A percentile compares a stretch with the other conserved stretches of the same genome.
Conservation (phyloP, 1,140 invertebrate genomes). For the Plodia interpunctella region DNA sequence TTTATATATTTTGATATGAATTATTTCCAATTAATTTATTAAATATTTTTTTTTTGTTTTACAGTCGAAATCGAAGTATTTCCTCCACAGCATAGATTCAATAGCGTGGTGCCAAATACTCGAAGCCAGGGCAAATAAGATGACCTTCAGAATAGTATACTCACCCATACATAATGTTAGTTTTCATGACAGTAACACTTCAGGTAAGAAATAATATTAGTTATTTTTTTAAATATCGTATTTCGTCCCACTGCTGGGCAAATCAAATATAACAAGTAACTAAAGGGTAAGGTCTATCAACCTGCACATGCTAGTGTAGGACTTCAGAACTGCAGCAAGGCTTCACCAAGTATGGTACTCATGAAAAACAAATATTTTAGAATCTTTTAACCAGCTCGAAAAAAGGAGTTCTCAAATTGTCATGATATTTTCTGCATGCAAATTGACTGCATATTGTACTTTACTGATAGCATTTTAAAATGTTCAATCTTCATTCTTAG, state of each 20-base stretch:
- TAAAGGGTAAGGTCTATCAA: too few species aligned
- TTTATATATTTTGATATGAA: too few species aligned
- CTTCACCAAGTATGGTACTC: too few species aligned
- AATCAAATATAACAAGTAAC: too few species aligned
- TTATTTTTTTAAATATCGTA: too few species aligned
- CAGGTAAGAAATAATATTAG: conserved; percentile 35
- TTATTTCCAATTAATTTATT: neutral
- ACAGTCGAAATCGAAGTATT: conserved; percentile 77
- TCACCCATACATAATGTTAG: conserved; percentile 52
- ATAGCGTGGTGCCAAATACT: conserved; percentile 91
- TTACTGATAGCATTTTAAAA: neutral
- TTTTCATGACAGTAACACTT: conserved; percentile 40
- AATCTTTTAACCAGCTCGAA: too few species aligned
- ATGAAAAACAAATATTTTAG: too few species aligned
- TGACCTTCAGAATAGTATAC: conserved; percentile 81
- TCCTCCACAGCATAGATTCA: conserved; percentile 89
- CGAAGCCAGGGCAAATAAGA: conserved; percentile 81
- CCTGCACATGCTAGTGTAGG: too few species aligned
- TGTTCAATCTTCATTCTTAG: neutral
- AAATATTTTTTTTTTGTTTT: conserved; percentile 22
- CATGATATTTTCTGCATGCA: neutral
- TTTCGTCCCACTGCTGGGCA: too few species aligned
- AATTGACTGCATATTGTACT: too few species aligned
- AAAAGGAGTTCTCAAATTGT: too few species aligned
- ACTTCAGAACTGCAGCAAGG: too few species aligned